Base-by-base conservation (phyloP, 92 coral and sea anemone genomes). In the Virgularia gustaviana region DNA sequence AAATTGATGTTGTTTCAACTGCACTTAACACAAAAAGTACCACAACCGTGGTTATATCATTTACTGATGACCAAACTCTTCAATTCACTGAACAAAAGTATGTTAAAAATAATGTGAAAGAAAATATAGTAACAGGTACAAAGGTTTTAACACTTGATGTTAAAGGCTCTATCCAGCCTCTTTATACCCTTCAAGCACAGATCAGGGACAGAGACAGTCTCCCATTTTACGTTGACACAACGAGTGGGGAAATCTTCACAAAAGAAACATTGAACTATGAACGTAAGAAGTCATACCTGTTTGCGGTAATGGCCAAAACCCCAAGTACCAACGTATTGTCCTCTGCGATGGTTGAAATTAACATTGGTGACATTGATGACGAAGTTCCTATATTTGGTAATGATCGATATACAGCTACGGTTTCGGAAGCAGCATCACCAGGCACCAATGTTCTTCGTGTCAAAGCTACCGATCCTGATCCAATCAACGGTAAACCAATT, bases 211-310 rank as follows among this genome's bases (percentile, higher is more conserved):
- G 75, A 6, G 75, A 49, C 22, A 35, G 34, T 29, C 1, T 68
- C 24, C 75, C 75, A 12, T 68, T 68, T 15, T 4, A 15, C 3
- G 5, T 68, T 43, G 61, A 31, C 35, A 30, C 75, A 33, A 4
- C 44, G 12, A 5, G 44, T 49, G 99, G 99, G 32, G 83, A 58
- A 13, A 87, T 94, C n/a, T 47, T 27, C 33, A 88, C 90, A 3
- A 70, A 74, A 41, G 75, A 66, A 44, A 30, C 52, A 4, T 73
- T 94, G 81, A 90, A 94, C 81, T 81, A 74, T 77, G 99, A 94
- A 75, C 62, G 70, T 24, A 84, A 76, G 43, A 87, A 79, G 57
- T 87, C 86, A 19, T 94, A 94, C 64, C 80, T 82, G 70, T 71
- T 94, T 68, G 75, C 75, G 4, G 49, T 68, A 2, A 49, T 30